phyloP scores from a whole-genome alignment of 2,113 vertebrate species.

The Anhinga anhinga region DNA sequence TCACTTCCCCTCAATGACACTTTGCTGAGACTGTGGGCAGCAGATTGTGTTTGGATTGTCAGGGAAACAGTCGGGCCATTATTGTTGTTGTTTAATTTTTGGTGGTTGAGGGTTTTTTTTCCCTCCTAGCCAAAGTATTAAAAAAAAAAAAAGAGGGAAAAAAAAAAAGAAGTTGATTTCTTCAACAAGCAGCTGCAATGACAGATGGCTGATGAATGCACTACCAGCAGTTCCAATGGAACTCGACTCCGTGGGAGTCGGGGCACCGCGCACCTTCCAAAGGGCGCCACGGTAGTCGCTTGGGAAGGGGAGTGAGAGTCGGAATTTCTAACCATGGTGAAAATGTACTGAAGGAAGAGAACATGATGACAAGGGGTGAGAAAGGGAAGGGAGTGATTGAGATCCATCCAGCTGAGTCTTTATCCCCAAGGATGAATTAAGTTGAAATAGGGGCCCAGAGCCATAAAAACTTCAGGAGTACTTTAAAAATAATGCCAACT shows the following conservation, averaged over 20 bases:
- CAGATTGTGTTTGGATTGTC: constrained; percentile 67
- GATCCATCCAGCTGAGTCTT: constrained; percentile 62
- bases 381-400: constrained; percentile 56
- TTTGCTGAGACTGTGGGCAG: constrained; percentile 19
- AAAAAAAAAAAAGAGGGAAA: not conserved
- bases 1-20: not conserved
- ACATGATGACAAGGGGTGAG: constrained; percentile 66
- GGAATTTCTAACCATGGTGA: constrained; percentile 60
- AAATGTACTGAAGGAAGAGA: constrained; percentile 67
- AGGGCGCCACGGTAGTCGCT: constrained; percentile 60
- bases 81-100: constrained; percentile 62
- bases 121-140: constrained; percentile 20
- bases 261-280: constrained; percentile 67
- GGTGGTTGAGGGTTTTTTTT: not conserved
- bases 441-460: constrained; percentile 22
- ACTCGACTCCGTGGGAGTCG: constrained; percentile 69
- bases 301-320: constrained; percentile 66
- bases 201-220: constrained; percentile 70
- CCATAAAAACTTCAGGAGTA: constrained; percentile 55
- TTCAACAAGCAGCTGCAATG: constrained; percentile 69
- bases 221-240: constrained; percentile 68
- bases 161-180: constrained; percentile 25
- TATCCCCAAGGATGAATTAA: constrained; percentile 62
- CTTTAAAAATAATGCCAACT: constrained; percentile 48
- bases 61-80: constrained; percentile 44